Evolutionary conservation across 1,140 invertebrate genomes (phyloP), one percentile per base, ranked within the genome.

Genomic region (Armadillidium nasatum): DNA sequence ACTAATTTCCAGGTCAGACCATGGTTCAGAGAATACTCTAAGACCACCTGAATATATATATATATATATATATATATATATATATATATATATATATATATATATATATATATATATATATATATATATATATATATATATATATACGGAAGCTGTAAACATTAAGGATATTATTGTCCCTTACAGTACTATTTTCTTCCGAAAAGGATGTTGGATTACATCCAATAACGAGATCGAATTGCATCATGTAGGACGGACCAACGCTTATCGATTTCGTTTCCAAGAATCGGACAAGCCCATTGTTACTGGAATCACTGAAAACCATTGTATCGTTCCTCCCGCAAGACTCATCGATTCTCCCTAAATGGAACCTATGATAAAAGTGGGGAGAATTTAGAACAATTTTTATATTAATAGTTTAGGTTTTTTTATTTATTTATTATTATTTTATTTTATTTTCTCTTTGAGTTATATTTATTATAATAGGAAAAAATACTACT

Each of bases 171-270:
- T 72, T 78, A 21, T 75, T n/a, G 66, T 13, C 10, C 23, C 44
- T 46, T 73, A 73, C 44, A 43, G 74, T 0, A 7, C 73, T 78
- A 78, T 82, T 84, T 60, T 60, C 50, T 60, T 60, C 50, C 19
- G 50, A 60, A 60, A 15, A 60, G 11, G 50, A 60, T 11, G 82
- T 79, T 0, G 82, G 46, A 10, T 82, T 83, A 82, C 86, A 87
- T 7, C 84, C 85, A 83, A 87, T 86, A 0, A 85, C 84, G 3
- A 87, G 81, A 69, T 87, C 85, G 83, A 87, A 86, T 81, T 87
- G 85, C 10, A 86, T 82, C 81, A 86, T 85, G 72, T 84, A 85
- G 0, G 84, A 85, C 10, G 86, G 85, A 0, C 86, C 86, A 50
- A 87, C 82, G 50, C 84, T 82, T 45, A 87, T 82, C 4, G 85